Evolutionary conservation across 2,797 vertebrate genomes (phyloP), one percentile per base, ranked within the genome.

Genomic region (Halcyon badia): DNA sequence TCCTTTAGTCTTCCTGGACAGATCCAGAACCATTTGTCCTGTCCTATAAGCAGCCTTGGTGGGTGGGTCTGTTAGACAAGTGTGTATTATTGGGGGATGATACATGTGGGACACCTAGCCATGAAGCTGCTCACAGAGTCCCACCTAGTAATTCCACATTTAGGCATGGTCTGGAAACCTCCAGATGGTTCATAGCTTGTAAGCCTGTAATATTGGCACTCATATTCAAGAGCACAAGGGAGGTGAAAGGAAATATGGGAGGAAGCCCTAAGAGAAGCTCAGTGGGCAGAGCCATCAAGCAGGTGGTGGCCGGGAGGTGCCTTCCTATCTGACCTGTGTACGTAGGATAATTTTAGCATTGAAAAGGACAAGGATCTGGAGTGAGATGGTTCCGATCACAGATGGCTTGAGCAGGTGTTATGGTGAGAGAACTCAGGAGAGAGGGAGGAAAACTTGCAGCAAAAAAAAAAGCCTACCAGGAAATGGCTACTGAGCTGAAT

Each of bases 21-120:
- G 19, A 16, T 21, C 9, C 61, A 46, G 54, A 65, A 26, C 15
- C 5, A 2, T 66, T 73, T 49, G 33, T 64, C 37, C 25, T 52
- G 41, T 72, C 26, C 60, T 37, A 3, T 62, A 14, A 25, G 25
- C 51, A 66, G 31, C 31, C 31, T 79, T 68, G 22, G 28, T 60
- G 46, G 44, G 21, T 60, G 28, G 18, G 44, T 24, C 28, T 49
- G 48, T 31, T 33, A 46, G 41, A 49, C 49, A 28, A 42, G 30
- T 35, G n/a, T 48, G 20, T 84, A 46, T 42, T 41, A 28, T 20
- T 49, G 33, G 26, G 21, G 9, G 6, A 30, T 68, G 31, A 22
- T 58, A 14, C 0, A 0, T 30, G 42, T 2, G 1, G 56, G 37
- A 73, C n/a, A 39, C 14, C 8, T 10, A 18, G 17, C n/a, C 6